Evolutionary conservation across 2,888 invertebrate species (phyloP).

Genomic region (Microctonus aethiopoides): DNA sequence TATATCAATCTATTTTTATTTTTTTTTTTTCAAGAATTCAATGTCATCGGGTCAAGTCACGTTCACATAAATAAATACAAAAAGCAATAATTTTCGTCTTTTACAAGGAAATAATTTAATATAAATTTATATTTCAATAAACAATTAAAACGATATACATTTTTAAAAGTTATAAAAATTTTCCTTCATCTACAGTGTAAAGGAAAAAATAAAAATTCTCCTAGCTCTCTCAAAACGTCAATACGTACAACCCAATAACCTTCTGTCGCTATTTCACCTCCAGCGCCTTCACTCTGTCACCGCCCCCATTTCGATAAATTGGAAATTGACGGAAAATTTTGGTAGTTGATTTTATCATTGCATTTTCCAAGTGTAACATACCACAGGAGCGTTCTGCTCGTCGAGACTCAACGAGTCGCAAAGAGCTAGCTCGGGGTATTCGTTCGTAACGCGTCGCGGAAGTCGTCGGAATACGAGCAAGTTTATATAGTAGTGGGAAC

Average conservation of each 20-base stretch:
- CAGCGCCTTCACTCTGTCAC: neutral
- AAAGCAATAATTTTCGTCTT: too few species aligned
- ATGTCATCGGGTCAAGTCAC: too few species aligned
- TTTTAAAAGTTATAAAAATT: neutral
- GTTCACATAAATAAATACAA: too few species aligned
- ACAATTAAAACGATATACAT: too few species aligned
- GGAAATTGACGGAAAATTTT: neutral
- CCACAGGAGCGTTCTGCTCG: neutral
- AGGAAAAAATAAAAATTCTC: neutral
- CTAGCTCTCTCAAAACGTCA: neutral
- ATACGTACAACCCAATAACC: neutral
- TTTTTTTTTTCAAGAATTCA: too few species aligned
- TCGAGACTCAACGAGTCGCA: neutral
- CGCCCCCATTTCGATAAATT: neutral
- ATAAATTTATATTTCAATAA: too few species aligned
- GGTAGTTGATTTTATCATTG: neutral
- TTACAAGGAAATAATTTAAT: too few species aligned
- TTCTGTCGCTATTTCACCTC: neutral
- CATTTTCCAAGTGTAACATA: neutral
- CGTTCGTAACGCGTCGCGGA: constrained; percentile 2
- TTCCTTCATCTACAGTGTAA: neutral
- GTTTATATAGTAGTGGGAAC: constrained; percentile 50
- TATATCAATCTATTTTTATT: too few species aligned
- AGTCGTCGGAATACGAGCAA: constrained; percentile 29
- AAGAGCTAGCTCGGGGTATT: neutral